phyloP scores from a whole-genome alignment of 2,797 vertebrate genomes.

The Tinamus major region DNA sequence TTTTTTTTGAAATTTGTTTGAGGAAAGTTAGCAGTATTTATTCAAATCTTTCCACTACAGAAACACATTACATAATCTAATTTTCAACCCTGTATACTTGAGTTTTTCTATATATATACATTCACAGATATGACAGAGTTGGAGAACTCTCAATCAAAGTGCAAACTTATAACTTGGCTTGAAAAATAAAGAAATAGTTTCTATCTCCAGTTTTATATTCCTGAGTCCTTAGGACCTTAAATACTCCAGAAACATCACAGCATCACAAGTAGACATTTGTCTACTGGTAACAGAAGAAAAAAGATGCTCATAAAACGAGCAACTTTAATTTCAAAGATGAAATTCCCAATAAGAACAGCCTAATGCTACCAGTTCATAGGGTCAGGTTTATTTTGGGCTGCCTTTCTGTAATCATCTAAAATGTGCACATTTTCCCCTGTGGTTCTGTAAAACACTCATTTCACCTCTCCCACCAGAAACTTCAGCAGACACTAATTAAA shows the following conservation, averaged over 20 bases:
- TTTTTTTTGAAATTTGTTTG: not conserved
- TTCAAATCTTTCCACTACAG: not conserved
- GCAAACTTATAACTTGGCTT: not conserved
- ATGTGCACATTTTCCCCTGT: slow-evolving; percentile 4
- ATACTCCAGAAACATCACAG: not conserved
- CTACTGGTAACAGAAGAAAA: not conserved
- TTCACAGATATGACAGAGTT: not conserved
- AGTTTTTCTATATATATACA: not conserved
- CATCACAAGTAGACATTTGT: not conserved
- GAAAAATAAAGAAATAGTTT: not conserved
- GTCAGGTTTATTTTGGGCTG: slow-evolving; percentile 39
- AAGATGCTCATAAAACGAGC: slow-evolving; percentile 33
- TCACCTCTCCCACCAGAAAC: slow-evolving; percentile 17
- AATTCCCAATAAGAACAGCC: not conserved
- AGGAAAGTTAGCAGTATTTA: not conserved
- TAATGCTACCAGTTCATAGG: not conserved
- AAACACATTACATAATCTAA: not conserved
- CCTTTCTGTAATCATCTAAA: slow-evolving; percentile 23
- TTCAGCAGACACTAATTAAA: slow-evolving; percentile 65
- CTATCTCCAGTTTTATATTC: not conserved
- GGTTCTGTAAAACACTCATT: slow-evolving; percentile 29
- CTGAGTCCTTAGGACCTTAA: not conserved
- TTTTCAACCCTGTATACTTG: not conserved
- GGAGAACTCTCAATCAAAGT: not conserved
- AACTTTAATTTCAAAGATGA: slow-evolving; percentile 29